phyloP scores from a whole-genome alignment of 2,888 invertebrate genomes.

The Agriopis marginaria region DNA sequence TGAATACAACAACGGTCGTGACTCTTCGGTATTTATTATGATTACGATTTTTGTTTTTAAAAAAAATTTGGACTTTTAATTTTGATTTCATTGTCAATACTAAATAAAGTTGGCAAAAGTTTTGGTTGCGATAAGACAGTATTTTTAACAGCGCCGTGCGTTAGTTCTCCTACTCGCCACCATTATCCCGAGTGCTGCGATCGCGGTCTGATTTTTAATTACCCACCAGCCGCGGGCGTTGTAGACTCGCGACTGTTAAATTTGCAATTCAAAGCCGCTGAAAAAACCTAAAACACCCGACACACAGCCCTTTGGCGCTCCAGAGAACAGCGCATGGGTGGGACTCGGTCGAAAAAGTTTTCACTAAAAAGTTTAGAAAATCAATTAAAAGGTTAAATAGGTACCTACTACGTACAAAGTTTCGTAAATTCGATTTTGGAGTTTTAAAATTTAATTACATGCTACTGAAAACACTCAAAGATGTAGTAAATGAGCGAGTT shows the following conservation, averaged over 20 bases:
- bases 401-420: background rate
- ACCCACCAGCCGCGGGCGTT: conserved; percentile 57
- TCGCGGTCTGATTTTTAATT: conserved; percentile 75
- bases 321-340: conserved; percentile 52
- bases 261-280: conserved; percentile 85
- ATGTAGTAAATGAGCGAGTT: no score
- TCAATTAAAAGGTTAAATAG: background rate
- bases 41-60: background rate
- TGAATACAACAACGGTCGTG: background rate
- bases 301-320: conserved; percentile 79
- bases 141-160: background rate
- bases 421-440: background rate
- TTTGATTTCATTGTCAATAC: no score
- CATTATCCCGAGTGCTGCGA: conserved; percentile 51
- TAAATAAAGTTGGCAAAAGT: no score
- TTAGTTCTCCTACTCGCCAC: conserved; percentile 29
- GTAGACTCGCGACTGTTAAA: conserved; percentile 63
- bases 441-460: no score
- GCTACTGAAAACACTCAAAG: no score
- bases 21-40: background rate
- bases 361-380: conserved; percentile 15
- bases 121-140: background rate
- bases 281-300: conserved; percentile 84
- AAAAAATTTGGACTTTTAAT: background rate
- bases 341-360: conserved; percentile 42